Evolutionary conservation across 2,113 vertebrate species (phyloP).

Genomic region (cat (Felis catus)): F.catus_Fca126_mat1.0 CM031417.1:13680501-13681000

Average conservation of each 20-base stretch:
- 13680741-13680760: not conserved
- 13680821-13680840: accelerated
- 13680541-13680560: not conserved
- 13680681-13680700: not conserved
- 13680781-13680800: not conserved
- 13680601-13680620: accelerated
- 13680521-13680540: accelerated
- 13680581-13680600: not conserved
- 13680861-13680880: not conserved
- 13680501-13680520: accelerated
- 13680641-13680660: accelerated
- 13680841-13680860: not conserved
- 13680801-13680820: accelerated
- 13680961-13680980: not conserved
- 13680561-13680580: not conserved
- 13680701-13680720: not conserved
- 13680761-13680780: not conserved
- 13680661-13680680: not conserved
- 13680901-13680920: not conserved
- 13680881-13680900: not conserved
- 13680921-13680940: not conserved
- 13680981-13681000: not conserved
- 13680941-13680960: not conserved
- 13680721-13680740: not conserved
- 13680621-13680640: not conserved